Percentiles rank a stretch among this genome's conserved stretches.
These are phyloP conservation scores for Adelognathus sp. DNA, from an alignment of 2,888 invertebrate genomes.

Conservation along the genomic window DNA sequence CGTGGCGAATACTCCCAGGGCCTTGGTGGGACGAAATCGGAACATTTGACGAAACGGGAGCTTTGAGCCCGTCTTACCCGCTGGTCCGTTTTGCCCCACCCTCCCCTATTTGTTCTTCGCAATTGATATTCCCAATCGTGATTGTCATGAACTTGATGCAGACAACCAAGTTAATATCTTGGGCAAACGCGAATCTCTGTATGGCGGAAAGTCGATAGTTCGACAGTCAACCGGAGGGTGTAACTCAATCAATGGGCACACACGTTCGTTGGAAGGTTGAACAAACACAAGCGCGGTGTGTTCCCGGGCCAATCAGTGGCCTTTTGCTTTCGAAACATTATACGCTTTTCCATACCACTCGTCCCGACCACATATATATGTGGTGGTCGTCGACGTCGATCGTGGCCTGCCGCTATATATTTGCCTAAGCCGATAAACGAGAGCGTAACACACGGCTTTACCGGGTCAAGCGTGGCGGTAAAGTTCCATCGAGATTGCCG, in stretches of 20 bases:
- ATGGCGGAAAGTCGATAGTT: slow-evolving; percentile 24
- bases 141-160: not conserved
- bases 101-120: not conserved
- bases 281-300: slow-evolving; percentile 30
- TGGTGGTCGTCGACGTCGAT: slow-evolving; percentile 45
- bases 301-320: slow-evolving; percentile 9
- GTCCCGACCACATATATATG: slow-evolving; percentile 20
- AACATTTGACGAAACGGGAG: no score
- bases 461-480: slow-evolving; percentile 66
- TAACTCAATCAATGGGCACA: slow-evolving; percentile 41
- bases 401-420: slow-evolving; percentile 45
- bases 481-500: slow-evolving; percentile 67
- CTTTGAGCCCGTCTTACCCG: no score
- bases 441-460: slow-evolving; percentile 45
- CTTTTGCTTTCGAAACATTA: slow-evolving; percentile 39
- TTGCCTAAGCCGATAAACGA: slow-evolving; percentile 62
- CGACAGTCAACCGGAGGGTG: not conserved
- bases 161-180: slow-evolving; percentile 3
- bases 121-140: not conserved
- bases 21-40: no score
- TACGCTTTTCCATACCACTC: slow-evolving; percentile 30
- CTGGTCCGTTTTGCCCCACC: no score
- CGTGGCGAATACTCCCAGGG: no score
- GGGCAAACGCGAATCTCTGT: slow-evolving; percentile 4
- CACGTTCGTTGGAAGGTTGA: slow-evolving; percentile 42